phyloP scores from a whole-genome alignment of 2,113 vertebrate genomes.

The Tenrec ecaudatus region DNA sequence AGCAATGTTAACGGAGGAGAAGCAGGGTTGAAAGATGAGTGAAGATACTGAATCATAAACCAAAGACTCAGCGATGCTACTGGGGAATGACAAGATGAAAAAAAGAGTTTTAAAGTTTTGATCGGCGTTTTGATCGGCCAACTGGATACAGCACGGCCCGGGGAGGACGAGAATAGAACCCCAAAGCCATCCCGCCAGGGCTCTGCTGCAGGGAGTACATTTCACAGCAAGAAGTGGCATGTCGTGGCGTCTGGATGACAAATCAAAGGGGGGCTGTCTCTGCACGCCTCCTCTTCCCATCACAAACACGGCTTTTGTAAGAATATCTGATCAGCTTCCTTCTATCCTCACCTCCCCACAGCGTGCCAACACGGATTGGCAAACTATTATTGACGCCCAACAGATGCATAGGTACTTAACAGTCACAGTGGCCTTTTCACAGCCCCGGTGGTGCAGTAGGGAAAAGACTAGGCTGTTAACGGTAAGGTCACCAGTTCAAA shows the following conservation, averaged over 20 bases:
- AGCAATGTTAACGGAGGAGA: slow-evolving; percentile 18
- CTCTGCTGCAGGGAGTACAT: not conserved
- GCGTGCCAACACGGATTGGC: not conserved
- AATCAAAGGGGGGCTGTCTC: not conserved
- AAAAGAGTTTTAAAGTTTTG: not conserved
- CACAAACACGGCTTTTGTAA: not conserved
- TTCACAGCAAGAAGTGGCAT: not conserved
- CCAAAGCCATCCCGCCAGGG: not conserved
- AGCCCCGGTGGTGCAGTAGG: not conserved
- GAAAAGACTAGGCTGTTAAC: too few species aligned
- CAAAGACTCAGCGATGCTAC: not conserved
- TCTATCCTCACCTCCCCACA: not conserved
- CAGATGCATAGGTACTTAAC: slow-evolving; percentile 32
- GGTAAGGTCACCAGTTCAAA: too few species aligned
- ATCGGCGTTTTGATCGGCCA: not conserved
- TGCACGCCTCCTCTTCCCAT: not conserved
- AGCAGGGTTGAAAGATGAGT: slow-evolving; percentile 1
- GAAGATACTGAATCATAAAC: not conserved
- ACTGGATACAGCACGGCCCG: not conserved
- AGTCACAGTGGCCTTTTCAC: not conserved
- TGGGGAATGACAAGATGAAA: slow-evolving; percentile 10
- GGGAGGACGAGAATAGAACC: not conserved
- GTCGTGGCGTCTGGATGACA: not conserved
- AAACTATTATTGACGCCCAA: slow-evolving; percentile 53
- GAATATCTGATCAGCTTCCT: not conserved